These are phyloP conservation scores for Spisula solida DNA, from an alignment of 2,888 invertebrate species.

Conservation along the genomic window DNA sequence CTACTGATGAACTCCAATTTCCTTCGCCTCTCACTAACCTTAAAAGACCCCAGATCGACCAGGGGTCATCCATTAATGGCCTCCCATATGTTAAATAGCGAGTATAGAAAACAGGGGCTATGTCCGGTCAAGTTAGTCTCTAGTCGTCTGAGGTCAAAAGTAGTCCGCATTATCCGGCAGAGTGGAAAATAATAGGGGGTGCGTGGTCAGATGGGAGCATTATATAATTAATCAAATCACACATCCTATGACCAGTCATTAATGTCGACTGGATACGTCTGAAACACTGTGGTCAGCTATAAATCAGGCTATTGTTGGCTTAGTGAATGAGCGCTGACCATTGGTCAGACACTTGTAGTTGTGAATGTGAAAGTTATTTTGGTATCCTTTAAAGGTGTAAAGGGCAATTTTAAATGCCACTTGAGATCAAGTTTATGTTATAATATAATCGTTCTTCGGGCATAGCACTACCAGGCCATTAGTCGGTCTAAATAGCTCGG, in stretches of 20 bases:
- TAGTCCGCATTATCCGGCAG: slow-evolving; percentile 54
- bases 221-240: slow-evolving; percentile 17
- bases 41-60: slow-evolving; percentile 39
- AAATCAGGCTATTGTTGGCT: slow-evolving; percentile 9
- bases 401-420: too few relatives aligned
- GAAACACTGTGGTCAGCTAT: slow-evolving; percentile 4
- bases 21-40: slow-evolving; percentile 16
- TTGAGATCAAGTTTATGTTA: too few relatives aligned
- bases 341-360: neutral
- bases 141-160: slow-evolving; percentile 46
- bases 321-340: neutral
- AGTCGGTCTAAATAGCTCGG: too few relatives aligned
- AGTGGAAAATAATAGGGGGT: slow-evolving; percentile 27
- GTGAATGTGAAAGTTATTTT: neutral
- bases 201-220: neutral
- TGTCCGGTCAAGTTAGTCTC: slow-evolving; percentile 39
- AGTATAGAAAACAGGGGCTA: slow-evolving; percentile 29
- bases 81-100: slow-evolving; percentile 32
- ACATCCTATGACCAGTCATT: neutral
- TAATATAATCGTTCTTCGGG: too few relatives aligned
- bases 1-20: neutral
- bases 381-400: neutral
- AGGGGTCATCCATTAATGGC: slow-evolving; percentile 38
- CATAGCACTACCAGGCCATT: too few relatives aligned
- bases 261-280: neutral